These are phyloP conservation scores for Helarctos malayanus DNA, from an alignment of 2,797 vertebrate species.

Conservation along the genomic window DNA sequence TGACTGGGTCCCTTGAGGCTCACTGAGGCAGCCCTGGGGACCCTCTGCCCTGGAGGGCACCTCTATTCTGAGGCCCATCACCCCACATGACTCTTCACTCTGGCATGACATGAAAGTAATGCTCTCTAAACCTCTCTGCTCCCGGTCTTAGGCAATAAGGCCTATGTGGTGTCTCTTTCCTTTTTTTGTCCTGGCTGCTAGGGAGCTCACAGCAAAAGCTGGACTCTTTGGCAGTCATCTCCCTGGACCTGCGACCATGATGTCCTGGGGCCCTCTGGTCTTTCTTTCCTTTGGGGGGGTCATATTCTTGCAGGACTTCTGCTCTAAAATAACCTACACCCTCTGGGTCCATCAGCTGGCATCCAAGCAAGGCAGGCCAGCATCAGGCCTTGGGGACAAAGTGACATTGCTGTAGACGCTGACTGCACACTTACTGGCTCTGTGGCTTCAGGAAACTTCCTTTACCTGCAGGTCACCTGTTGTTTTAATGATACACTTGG, in stretches of 20 bases:
- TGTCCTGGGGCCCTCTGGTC: too few species aligned
- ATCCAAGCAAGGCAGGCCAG: background rate
- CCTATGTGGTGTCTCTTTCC: background rate
- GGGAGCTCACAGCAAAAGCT: background rate
- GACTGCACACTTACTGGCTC: background rate
- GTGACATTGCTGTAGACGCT: background rate
- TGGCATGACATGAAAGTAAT: background rate
- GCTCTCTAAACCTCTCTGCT: too few species aligned
- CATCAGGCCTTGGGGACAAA: background rate
- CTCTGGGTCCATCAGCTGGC: background rate
- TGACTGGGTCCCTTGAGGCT: background rate
- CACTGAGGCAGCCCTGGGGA: background rate
- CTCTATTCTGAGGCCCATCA: background rate
- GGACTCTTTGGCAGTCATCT: background rate
- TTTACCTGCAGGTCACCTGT: background rate
- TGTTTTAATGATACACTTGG: background rate
- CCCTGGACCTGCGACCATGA: background rate
- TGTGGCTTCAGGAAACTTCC: background rate
- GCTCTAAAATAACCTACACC: background rate
- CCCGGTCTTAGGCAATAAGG: background rate
- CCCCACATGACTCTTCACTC: background rate
- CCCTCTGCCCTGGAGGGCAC: fast-evolving
- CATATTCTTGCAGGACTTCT: background rate
- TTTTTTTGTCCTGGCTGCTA: background rate
- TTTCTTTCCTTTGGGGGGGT: background rate